Conservation (phyloP, 2,888 invertebrate genomes). For the Drosophila paramelanica region DNA sequence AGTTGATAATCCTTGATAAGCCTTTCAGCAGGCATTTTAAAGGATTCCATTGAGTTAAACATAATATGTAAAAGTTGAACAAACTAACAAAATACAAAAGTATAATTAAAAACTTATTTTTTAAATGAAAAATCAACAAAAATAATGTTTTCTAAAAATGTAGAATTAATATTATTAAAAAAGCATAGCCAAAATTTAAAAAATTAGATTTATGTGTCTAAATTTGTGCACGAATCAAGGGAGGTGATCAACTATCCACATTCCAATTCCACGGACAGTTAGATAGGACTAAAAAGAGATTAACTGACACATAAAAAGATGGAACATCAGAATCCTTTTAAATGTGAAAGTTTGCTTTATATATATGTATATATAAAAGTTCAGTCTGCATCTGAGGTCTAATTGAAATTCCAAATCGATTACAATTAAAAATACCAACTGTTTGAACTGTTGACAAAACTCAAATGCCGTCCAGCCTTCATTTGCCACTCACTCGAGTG, state of each 20-base stretch:
- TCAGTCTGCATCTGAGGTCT: background rate
- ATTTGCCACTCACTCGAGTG: constrained; percentile 27
- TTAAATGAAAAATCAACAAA: no score
- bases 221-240: no score
- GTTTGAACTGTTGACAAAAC: constrained; percentile 4
- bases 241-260: no score
- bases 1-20: constrained; percentile 42
- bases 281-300: background rate
- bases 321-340: background rate
- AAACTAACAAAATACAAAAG: no score
- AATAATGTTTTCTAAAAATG: no score
- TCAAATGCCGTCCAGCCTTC: constrained; percentile 10
- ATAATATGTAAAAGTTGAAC: no score
- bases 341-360: background rate
- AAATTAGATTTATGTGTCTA: no score
- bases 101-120: no score
- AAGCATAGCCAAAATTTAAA: no score
- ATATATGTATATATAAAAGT: background rate
- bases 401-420: constrained; percentile 33
- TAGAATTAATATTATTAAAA: no score
- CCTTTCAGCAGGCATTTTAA: constrained; percentile 25
- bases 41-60: background rate
- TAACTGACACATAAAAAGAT: background rate
- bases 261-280: no score
- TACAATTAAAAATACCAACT: constrained; percentile 15